These are phyloP conservation scores for Caligus rogercresseyi DNA, from an alignment of 1,140 invertebrate genomes.

Conservation along the genomic window DNA sequence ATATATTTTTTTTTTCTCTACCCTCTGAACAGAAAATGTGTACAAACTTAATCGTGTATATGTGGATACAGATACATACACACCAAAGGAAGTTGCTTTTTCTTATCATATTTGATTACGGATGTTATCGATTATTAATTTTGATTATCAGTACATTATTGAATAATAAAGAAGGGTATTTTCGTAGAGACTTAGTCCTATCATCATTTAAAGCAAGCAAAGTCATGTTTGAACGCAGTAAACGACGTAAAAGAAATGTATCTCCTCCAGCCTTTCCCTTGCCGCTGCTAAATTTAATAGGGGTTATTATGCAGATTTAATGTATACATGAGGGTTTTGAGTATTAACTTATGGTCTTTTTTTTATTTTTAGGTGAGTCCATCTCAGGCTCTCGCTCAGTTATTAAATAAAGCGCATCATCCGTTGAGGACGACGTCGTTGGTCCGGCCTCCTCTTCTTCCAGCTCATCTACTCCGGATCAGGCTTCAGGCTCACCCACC, in stretches of 20 bases:
- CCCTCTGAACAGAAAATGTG: no score
- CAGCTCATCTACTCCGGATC: not conserved
- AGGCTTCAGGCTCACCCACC: no score
- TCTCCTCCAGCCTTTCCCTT: no score
- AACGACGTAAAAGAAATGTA: not conserved
- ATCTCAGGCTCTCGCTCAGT: not conserved
- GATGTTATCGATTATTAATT: not conserved
- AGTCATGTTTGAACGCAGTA: not conserved
- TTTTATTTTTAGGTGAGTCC: not conserved
- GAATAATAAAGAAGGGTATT: not conserved
- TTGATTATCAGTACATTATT: not conserved
- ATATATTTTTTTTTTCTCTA: no score
- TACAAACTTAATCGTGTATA: no score
- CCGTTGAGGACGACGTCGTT: not conserved
- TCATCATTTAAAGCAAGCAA: not conserved
- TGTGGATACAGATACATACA: no score
- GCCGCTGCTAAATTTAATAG: no score
- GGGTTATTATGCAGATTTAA: no score
- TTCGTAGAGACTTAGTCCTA: not conserved
- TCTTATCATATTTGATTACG: not conserved
- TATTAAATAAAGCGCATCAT: not conserved
- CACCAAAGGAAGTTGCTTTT: no score
- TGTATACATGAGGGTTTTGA: no score
- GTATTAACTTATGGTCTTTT: not conserved
- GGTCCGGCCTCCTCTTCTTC: not conserved